Conservation (phyloP, 2,797 vertebrate genomes). For the Chelon labrosus region DNA sequence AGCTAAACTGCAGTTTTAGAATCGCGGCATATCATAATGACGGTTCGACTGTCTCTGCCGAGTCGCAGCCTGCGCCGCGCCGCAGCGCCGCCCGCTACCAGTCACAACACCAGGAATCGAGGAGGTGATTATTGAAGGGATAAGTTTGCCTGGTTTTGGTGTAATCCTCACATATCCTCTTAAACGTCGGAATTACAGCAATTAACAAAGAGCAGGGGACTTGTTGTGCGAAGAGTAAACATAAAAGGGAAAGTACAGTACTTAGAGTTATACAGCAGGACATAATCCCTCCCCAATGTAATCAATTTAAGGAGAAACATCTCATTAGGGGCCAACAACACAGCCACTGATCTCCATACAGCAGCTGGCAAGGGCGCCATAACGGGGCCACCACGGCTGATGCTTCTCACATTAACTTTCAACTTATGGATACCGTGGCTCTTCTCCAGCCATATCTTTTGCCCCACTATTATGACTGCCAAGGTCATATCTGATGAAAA, state of each 20-base stretch:
- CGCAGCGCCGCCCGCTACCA: slow-evolving; percentile 21
- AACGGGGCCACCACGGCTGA: slow-evolving; percentile 65
- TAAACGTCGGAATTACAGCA: slow-evolving; percentile 61
- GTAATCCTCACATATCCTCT: slow-evolving; percentile 52
- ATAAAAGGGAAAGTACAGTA: slow-evolving; percentile 55
- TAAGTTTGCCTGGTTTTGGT: slow-evolving; percentile 31
- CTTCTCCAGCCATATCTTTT: slow-evolving; percentile 80
- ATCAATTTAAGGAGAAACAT: slow-evolving; percentile 76
- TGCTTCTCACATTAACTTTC: slow-evolving; percentile 83
- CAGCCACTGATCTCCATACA: slow-evolving; percentile 59
- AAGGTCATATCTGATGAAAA: slow-evolving; percentile 87
- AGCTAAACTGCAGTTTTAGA: slow-evolving; percentile 56
- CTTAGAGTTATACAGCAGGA: slow-evolving; percentile 61
- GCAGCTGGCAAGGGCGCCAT: slow-evolving; percentile 75
- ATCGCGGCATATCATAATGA: slow-evolving; percentile 58
- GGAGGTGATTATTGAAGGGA: slow-evolving; percentile 36
- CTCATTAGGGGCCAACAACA: slow-evolving; percentile 60
- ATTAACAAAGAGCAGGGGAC: slow-evolving; percentile 59
- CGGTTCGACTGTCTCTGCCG: slow-evolving; percentile 16
- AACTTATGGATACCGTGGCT: slow-evolving; percentile 81
- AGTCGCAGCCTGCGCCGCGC: slow-evolving; percentile 37
- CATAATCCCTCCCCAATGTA: slow-evolving; percentile 66
- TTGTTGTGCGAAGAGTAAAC: slow-evolving; percentile 53
- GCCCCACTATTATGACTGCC: slow-evolving; percentile 68
- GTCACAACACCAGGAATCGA: slow-evolving; percentile 27